Conservation (phyloP, 2,888 invertebrate species). For the Eucera pruinosa region DNA sequence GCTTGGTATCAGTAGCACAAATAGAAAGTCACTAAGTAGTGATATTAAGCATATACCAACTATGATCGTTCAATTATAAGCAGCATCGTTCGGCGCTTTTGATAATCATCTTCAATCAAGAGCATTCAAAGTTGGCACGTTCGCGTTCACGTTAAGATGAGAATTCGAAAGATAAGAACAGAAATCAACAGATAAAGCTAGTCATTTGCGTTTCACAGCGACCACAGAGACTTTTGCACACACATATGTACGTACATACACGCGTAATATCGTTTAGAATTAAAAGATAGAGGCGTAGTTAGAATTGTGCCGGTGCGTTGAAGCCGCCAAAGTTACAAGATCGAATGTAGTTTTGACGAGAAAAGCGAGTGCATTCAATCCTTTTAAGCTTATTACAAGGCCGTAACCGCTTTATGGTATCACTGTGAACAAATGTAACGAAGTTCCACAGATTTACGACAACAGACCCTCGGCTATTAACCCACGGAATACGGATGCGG, state of each 20-base stretch:
- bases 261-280: constrained; percentile 18
- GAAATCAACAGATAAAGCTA: constrained; percentile 3
- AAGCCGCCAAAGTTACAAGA: constrained; percentile 48
- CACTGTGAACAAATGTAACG: constrained; percentile 52
- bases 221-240: too few species aligned
- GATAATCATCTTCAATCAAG: neutral
- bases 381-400: constrained; percentile 66
- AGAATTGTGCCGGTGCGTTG: constrained; percentile 28
- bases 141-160: neutral
- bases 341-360: constrained; percentile 50
- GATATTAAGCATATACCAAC: neutral
- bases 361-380: constrained; percentile 57
- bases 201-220: constrained; percentile 2
- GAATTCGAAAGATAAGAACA: constrained; percentile 16
- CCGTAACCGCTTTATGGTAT: constrained; percentile 62
- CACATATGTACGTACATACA: neutral
- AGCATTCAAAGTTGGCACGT: neutral
- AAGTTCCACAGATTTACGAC: constrained; percentile 55
- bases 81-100: neutral
- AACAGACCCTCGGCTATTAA: constrained; percentile 8
- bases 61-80: neutral
- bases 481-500: constrained; percentile 48
- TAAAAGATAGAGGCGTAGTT: constrained; percentile 10
- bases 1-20: neutral
- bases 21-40: neutral